phyloP scores from a whole-genome alignment of 2,888 invertebrate genomes.

The Agonopterix subpropinquella region DNA sequence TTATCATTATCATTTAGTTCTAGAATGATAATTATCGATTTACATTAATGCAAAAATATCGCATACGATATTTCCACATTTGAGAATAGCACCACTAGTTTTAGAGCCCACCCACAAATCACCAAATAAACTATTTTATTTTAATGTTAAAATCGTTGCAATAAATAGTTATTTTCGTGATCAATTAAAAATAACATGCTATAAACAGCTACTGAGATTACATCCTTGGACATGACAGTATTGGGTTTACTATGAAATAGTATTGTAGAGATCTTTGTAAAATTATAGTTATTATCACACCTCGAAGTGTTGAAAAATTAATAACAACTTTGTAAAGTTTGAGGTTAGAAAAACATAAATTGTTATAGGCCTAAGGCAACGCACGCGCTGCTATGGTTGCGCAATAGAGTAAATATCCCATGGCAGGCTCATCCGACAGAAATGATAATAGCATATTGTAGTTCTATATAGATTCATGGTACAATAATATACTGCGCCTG shows the following conservation, averaged over 20 bases:
- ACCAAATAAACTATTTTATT: conserved; percentile 16
- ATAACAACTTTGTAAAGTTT: neutral
- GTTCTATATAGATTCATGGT: too few relatives aligned
- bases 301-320: conserved; percentile 1
- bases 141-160: conserved; percentile 17
- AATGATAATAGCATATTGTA: too few relatives aligned
- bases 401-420: too few relatives aligned
- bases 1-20: too few relatives aligned
- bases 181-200: conserved; percentile 9
- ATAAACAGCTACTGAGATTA: conserved; percentile 8
- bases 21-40: too few relatives aligned
- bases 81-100: conserved; percentile 7
- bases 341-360: too few relatives aligned
- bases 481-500: too few relatives aligned
- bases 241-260: neutral
- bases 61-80: conserved; percentile 1
- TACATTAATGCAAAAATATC: neutral
- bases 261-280: neutral
- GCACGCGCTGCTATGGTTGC: too few relatives aligned
- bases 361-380: too few relatives aligned
- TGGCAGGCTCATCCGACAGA: too few relatives aligned
- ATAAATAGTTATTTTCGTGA: conserved; percentile 16
- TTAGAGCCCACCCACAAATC: conserved; percentile 16
- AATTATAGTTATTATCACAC: neutral
- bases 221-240: conserved; percentile 1